Evolutionary conservation across 2,113 vertebrate genomes (phyloP).

Genomic region (Apaloderma vittatum): DNA sequence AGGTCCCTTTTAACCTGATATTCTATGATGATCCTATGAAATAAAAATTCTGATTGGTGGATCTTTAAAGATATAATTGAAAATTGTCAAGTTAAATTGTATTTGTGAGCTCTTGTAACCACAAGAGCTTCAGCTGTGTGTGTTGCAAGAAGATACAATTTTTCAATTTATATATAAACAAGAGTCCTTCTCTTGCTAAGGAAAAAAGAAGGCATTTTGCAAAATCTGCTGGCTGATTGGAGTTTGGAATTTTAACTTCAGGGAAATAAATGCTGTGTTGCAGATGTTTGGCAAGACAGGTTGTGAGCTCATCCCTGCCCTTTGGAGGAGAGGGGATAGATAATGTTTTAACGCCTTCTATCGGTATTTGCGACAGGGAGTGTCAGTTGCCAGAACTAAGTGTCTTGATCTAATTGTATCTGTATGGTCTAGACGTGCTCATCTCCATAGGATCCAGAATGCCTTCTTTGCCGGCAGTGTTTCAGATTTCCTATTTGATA

Average conservation of each 20-base stretch:
- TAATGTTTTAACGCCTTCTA: background rate
- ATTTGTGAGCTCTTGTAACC: background rate
- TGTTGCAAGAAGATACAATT: background rate
- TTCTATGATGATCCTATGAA: background rate
- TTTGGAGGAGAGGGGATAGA: background rate
- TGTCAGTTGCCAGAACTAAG: background rate
- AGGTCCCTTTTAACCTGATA: too few species aligned
- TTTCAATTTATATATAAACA: background rate
- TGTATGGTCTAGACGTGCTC: background rate
- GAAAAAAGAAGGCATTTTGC: background rate
- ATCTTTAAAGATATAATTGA: background rate
- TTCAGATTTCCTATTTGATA: background rate
- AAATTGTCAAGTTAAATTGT: background rate
- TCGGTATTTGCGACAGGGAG: background rate
- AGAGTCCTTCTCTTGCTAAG: background rate
- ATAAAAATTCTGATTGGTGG: background rate
- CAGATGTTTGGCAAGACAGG: background rate
- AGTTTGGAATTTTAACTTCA: background rate
- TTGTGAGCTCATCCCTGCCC: background rate
- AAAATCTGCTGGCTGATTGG: background rate
- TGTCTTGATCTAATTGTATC: background rate
- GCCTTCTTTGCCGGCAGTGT: background rate
- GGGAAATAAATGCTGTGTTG: rapidly evolving
- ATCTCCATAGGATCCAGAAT: background rate
- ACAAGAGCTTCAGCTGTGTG: background rate